Evolutionary conservation across 2,888 invertebrate species (phyloP).

Genomic region (Tineola bisselliella): DNA sequence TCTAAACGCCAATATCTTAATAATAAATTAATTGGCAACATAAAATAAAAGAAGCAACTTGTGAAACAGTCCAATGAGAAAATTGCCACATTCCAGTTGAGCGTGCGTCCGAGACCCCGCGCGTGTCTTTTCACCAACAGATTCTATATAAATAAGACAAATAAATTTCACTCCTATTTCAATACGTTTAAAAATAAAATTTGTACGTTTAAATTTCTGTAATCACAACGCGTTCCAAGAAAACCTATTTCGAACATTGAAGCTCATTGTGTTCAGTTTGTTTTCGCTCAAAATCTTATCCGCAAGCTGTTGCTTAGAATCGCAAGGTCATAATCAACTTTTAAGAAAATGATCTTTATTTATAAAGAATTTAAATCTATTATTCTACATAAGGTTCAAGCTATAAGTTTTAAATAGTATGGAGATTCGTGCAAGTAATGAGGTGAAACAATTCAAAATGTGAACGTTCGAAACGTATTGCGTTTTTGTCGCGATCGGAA

Average conservation of each 20-base stretch:
- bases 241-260: constrained; percentile 48
- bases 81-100: constrained; percentile 50
- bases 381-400: constrained; percentile 15
- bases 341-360: constrained; percentile 19
- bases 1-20: not conserved
- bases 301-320: not conserved
- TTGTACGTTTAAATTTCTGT: not conserved
- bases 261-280: constrained; percentile 46
- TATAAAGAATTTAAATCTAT: constrained; percentile 18
- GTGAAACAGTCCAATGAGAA: constrained; percentile 33
- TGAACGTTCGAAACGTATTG: constrained; percentile 32
- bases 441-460: constrained; percentile 56
- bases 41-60: constrained; percentile 33
- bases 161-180: not conserved
- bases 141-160: not conserved
- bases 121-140: constrained; percentile 35
- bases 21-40: constrained; percentile 42
- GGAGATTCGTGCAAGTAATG: constrained; percentile 52
- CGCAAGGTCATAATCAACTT: not conserved
- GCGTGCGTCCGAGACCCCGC: constrained; percentile 24
- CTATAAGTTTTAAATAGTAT: constrained; percentile 21
- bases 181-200: not conserved
- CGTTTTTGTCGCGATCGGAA: constrained; percentile 21
- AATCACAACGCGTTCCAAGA: constrained; percentile 1
- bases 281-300: constrained; percentile 38